phyloP scores from a whole-genome alignment of 35 echinoderm and acorn worm genomes.

The Eucidaris tribuloides region DNA sequence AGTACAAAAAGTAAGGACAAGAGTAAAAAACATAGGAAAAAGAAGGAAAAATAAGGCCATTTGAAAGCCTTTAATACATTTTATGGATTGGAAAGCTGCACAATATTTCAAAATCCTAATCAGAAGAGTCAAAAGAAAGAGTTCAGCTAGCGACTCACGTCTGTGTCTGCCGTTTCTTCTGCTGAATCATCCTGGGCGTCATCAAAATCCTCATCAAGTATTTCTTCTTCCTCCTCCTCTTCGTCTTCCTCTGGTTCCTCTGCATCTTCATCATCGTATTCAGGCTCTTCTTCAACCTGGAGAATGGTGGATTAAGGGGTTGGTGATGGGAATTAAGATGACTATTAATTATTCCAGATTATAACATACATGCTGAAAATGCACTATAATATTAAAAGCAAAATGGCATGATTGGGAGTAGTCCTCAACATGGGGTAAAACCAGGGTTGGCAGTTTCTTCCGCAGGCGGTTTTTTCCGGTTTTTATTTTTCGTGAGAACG shows the following conservation, averaged over 20 bases:
- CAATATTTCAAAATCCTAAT: too few species aligned
- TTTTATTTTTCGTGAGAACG: neutral
- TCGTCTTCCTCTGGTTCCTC: conserved; percentile 49
- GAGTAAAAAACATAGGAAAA: too few species aligned
- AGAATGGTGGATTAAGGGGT: neutral
- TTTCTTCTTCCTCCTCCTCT: conserved; percentile 85
- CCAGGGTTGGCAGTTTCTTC: too few species aligned
- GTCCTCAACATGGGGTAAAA: too few species aligned
- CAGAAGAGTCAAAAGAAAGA: too few species aligned
- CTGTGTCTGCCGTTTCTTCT: neutral
- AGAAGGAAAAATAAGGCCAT: too few species aligned
- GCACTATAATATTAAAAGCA: neutral
- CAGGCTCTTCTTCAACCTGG: conserved; percentile 87
- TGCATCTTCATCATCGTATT: conserved; percentile 80
- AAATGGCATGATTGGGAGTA: too few species aligned
- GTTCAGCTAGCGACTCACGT: neutral
- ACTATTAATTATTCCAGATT: neutral
- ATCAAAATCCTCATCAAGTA: conserved; percentile 51
- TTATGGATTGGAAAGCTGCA: too few species aligned
- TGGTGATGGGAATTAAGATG: neutral
- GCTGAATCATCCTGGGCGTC: conserved; percentile 18
- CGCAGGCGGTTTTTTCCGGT: too few species aligned
- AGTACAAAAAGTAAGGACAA: too few species aligned
- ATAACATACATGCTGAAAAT: neutral
- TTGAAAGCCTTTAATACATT: too few species aligned